Evolutionary conservation across 2,113 vertebrate genomes (phyloP).

Genomic region (Vulpes lagopus): DNA sequence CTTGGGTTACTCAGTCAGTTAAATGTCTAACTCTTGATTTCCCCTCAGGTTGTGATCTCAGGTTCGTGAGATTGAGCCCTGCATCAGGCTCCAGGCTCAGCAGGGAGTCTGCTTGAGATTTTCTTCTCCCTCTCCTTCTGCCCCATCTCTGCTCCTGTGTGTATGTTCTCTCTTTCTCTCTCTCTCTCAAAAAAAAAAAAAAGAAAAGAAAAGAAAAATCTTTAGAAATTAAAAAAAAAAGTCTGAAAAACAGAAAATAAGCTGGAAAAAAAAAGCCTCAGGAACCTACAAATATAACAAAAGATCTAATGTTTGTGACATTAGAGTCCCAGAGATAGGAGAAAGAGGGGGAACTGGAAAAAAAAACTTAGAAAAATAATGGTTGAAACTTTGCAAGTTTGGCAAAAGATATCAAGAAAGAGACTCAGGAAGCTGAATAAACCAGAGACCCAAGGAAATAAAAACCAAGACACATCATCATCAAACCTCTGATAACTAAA

Average conservation of each 20-base stretch:
- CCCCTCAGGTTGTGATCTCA: background rate
- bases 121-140: background rate
- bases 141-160: background rate
- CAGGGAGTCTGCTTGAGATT: background rate
- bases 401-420: background rate
- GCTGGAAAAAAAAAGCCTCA: background rate
- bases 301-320: background rate
- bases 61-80: background rate
- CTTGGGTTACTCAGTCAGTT: background rate
- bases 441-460: background rate
- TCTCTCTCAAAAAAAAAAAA: background rate
- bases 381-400: background rate
- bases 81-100: background rate
- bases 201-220: background rate
- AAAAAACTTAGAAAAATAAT: background rate
- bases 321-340: background rate
- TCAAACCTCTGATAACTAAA: background rate
- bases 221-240: background rate
- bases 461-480: background rate
- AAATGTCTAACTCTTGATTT: background rate
- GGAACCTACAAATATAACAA: background rate
- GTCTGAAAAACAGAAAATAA: background rate
- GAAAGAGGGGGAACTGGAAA: background rate
- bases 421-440: background rate
- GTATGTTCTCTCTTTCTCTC: background rate